Conservation (phyloP, 2,113 vertebrate genomes). For the Mustela lutreola region DNA sequence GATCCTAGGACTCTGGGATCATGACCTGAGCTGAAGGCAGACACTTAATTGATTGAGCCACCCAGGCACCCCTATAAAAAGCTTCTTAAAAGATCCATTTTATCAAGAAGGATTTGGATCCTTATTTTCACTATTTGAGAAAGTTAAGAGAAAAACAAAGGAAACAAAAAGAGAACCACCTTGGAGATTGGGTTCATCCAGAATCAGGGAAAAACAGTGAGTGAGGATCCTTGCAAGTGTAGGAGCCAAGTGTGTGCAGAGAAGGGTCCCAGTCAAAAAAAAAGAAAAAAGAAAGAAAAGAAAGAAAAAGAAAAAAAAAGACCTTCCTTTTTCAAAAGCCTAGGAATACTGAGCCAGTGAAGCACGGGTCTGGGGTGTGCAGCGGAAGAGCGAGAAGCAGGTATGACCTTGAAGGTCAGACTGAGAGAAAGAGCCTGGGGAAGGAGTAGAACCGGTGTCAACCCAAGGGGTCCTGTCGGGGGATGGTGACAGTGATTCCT, state of each 20-base stretch:
- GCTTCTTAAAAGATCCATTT: neutral
- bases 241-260: neutral
- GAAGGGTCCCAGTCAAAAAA: neutral
- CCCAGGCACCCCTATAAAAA: too few species aligned
- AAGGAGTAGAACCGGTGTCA: neutral
- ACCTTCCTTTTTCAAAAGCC: neutral
- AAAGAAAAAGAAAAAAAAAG: neutral
- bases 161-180: neutral
- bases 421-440: neutral
- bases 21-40: too few species aligned
- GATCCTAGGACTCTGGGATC: too few species aligned
- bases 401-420: neutral
- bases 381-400: neutral
- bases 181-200: neutral
- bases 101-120: neutral
- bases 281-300: neutral
- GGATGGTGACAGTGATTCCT: neutral
- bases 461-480: neutral
- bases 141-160: neutral
- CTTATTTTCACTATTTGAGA: neutral
- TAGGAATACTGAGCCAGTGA: neutral
- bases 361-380: neutral
- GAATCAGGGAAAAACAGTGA: neutral
- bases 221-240: neutral
- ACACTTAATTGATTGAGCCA: too few species aligned